phyloP scores from a whole-genome alignment of 2,113 vertebrate genomes.

The Phalacrocorax brasilianus region DNA sequence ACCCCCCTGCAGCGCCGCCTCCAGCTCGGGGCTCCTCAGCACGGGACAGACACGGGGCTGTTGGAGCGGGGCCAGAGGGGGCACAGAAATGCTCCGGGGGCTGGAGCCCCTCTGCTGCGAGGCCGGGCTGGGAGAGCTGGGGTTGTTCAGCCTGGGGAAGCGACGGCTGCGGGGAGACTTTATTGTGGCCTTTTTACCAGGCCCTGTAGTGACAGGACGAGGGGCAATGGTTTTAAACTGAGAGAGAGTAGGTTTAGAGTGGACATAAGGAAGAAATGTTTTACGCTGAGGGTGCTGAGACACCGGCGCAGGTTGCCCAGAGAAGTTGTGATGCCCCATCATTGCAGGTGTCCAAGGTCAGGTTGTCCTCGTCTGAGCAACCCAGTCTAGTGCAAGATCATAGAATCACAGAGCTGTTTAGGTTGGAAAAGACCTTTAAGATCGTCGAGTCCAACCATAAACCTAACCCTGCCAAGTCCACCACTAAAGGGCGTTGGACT shows the following conservation, averaged over 20 bases:
- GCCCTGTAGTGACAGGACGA: neutral
- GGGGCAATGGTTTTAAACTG: neutral
- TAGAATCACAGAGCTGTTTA: neutral
- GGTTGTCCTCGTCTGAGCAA: neutral
- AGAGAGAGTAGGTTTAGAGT: neutral
- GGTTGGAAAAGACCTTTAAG: neutral
- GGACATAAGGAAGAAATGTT: neutral
- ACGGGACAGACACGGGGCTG: neutral
- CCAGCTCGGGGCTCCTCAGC: neutral
- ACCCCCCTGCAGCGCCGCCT: neutral
- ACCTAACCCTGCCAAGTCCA: neutral
- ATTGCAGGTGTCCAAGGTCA: neutral
- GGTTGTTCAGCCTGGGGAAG: neutral
- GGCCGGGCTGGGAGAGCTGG: neutral
- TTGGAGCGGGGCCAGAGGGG: neutral
- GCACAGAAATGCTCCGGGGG: neutral
- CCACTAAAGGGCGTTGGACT: neutral
- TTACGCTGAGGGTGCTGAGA: neutral
- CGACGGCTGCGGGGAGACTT: neutral
- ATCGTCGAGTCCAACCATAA: neutral
- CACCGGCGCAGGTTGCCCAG: neutral
- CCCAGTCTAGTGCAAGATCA: neutral
- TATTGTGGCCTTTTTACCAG: neutral
- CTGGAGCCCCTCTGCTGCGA: neutral
- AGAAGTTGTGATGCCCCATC: neutral